Base-by-base conservation (phyloP, 1,140 invertebrate species). In the Bombus superbus region DNA sequence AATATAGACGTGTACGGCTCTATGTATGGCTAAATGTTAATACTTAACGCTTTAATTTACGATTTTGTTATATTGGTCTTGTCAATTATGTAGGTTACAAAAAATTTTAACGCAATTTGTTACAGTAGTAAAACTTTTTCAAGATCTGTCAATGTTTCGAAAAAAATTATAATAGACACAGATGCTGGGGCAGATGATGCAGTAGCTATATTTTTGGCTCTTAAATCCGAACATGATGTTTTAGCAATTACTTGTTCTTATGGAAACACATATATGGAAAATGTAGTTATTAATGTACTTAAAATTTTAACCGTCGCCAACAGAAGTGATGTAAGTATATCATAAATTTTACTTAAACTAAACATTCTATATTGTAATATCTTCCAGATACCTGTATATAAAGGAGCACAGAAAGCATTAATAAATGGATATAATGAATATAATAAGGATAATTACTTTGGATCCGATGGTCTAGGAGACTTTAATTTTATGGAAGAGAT, bases 191-290 rank as follows among this genome's bases (percentile, higher is more conserved):
- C 93, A 4, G 96, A 97, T 88, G 96, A 97, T 92, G 96, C 96
- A 2, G 88, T 95, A 68, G 96, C 96, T 32, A 91, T 97, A 53
- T 86, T 96, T 15, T 85, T 96, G 53, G 86, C 94, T 25, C 77
- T 96, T 6, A 89, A 88, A 28, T 93, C 93, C 9, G 92, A 96
- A 88, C 69, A 89, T 57, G 53, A 94, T 84, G 81, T 94, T 25
- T 84, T 97, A 73, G 97, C 95, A 0, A 96, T 97, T 32, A 97
- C 96, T 13, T 96, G 96, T 86, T 95, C 95, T 10, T 95, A 96
- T 89, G 97, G 97, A 0, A 97, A 97, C 85, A 96, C 96, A 1
- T 89, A 92, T 13, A 84, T 96, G 8, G 89, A 96, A 25, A 95
- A 97, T 89, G 96, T 96, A 0, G 94, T 94, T 64, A 90, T 87